Evolutionary conservation across 2,888 invertebrate genomes (phyloP), one percentile per base, ranked within the genome.

Genomic region (Diarsia rubi): DNA sequence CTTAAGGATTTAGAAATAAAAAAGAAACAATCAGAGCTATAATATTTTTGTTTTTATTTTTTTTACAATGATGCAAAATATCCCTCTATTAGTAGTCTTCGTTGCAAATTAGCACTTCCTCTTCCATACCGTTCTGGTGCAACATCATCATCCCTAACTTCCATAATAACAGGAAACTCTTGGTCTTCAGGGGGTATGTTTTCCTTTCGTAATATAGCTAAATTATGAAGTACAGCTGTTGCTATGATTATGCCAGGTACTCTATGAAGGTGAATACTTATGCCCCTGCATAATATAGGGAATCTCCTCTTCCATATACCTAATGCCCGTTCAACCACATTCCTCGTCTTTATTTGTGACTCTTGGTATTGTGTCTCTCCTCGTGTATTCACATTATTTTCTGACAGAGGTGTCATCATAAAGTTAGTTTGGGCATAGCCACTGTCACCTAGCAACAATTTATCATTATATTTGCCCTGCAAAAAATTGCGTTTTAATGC

Each of bases 111-210:
- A 52, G 52, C 52, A 9, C 9, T n/a, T 52, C 52, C n/a, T 52
- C 52, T 59, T 59, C 59, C 59, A 59, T 59, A 59, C 59, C 59
- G 59, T 59, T 59, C 59, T 59, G 59, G 31, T 31, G 31, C 59
- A 59, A 31, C 21, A 59, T 59, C 19, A 59, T 59, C 59, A 59
- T 59, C 31, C 59, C 59, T 59, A 37, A 31, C 59, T 59, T 59
- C 59, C 59, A 37, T 59, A 59, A 59, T 59, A 31, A 31, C 59
- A 59, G 59, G 59, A 59, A 59, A 37, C 59, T 59, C 59, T 59
- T 59, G 59, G 31, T 59, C 59, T 31, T 59, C 31, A 59, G 31
- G 59, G 31, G 31, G 59, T 59, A 59, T 59, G 59, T 59, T 59
- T 59, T 59, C 59, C 59, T 59, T 59, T 59, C 59, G 59, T 60